These are phyloP conservation scores for Phalacrocorax brasilianus DNA, from an alignment of 2,113 vertebrate genomes.

Conservation along the genomic window DNA sequence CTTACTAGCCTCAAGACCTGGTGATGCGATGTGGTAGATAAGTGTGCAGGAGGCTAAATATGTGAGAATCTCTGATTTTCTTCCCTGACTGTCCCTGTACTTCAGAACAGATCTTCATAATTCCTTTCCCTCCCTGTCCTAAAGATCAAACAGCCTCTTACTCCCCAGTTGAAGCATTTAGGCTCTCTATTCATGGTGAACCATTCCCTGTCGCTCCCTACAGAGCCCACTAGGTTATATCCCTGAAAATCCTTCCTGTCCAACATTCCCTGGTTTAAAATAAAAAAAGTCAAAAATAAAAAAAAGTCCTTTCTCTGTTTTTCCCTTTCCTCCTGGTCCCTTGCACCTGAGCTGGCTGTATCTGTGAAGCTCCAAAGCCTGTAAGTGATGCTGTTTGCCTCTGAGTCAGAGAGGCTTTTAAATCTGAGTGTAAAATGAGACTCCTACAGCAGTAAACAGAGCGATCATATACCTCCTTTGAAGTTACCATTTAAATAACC, in stretches of 20 bases:
- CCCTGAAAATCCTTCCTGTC: not conserved
- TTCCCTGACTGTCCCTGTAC: not conserved
- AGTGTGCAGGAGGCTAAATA: not conserved
- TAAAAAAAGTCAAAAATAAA: not conserved
- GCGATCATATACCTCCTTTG: slow-evolving; percentile 49
- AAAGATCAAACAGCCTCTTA: not conserved
- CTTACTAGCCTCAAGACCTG: not conserved
- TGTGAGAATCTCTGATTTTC: not conserved
- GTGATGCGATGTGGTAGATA: not conserved
- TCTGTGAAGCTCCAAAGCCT: not conserved
- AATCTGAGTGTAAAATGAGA: slow-evolving; percentile 55
- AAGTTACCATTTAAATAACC: slow-evolving; percentile 67
- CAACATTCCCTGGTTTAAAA: not conserved
- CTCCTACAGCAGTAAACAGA: slow-evolving; percentile 49
- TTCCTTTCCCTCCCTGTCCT: not conserved
- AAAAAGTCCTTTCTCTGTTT: not conserved
- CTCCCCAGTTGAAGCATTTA: not conserved
- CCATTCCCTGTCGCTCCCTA: not conserved
- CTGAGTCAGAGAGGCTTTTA: slow-evolving; percentile 47
- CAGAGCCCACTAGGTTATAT: not conserved
- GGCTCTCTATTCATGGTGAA: not conserved
- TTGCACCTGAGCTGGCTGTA: slow-evolving; percentile 5
- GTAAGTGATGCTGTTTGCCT: slow-evolving; percentile 46
- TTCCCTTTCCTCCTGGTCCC: not conserved
- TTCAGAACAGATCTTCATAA: not conserved